phyloP scores from a whole-genome alignment of 2,888 invertebrate species.

The Incurvaria masculella region DNA sequence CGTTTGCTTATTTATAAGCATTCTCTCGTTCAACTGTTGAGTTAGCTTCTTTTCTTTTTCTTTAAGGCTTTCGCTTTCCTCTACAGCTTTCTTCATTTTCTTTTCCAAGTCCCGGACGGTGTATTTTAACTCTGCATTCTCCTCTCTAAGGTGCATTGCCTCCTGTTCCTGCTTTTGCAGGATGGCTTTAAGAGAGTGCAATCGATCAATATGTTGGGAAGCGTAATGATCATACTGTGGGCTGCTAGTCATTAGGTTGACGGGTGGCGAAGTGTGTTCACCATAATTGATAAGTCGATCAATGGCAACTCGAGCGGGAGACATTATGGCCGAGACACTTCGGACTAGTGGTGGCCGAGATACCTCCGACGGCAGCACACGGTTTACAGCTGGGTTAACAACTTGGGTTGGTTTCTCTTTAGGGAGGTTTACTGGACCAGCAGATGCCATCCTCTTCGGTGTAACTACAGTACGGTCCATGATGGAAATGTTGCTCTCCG shows the following conservation, averaged over 20 bases:
- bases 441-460: conserved; percentile 31
- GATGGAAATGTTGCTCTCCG: conserved; percentile 36
- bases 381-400: conserved; percentile 39
- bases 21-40: conserved; percentile 38
- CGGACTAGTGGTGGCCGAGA: conserved; percentile 31
- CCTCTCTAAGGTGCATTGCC: conserved; percentile 33
- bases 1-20: conserved; percentile 44
- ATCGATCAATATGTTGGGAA: conserved; percentile 30
- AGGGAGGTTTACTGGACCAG: conserved; percentile 21
- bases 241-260: conserved; percentile 33
- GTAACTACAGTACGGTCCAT: conserved; percentile 26
- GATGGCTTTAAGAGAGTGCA: conserved; percentile 35
- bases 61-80: conserved; percentile 30
- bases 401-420: conserved; percentile 45
- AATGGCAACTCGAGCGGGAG: conserved; percentile 39
- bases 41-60: conserved; percentile 32
- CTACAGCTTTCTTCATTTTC: conserved; percentile 28
- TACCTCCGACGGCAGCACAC: conserved; percentile 24
- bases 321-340: conserved; percentile 43
- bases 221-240: conserved; percentile 25
- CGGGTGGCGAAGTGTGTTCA: conserved; percentile 39
- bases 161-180: conserved; percentile 45
- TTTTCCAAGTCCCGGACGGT: conserved; percentile 34
- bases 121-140: conserved; percentile 38
- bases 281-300: conserved; percentile 42